Evolutionary conservation across 1,140 invertebrate genomes (phyloP), one percentile per base, ranked within the genome.

Genomic region (Frieseomelitta varia): DNA sequence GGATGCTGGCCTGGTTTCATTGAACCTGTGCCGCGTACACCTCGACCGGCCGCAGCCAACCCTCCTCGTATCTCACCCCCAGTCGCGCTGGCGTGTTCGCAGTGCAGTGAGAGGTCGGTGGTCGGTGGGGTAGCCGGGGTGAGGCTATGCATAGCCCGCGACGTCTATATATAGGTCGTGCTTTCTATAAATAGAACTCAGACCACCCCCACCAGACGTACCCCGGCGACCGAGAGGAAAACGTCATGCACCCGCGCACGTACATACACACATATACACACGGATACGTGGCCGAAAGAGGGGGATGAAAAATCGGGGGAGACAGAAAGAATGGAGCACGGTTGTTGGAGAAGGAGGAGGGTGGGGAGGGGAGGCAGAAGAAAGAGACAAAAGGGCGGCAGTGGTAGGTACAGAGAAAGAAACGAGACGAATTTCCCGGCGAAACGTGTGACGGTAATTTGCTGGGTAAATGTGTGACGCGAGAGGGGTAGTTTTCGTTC

Each of bases 171-270:
- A 94, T 94, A 94, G 93, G 88, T 93, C 91, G 88, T 90, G 90
- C 84, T 85, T 93, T 93, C 93, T 94, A 94, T 94, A 93, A 94
- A 94, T 94, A 94, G 93, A 93, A 93, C 91, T 88, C 87, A 87
- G 65, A 80, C 81, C 81, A 27, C 80, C 81, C 72, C 85, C 81
- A 74, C 81, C 79, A n/a, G 30, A 30, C n/a, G 24, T 24, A 24
- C 24, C 39, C 39, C 39, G 27, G 53, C 53, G 75, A n/a, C 30
- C 65, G 34, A 34, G 55, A 51, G 80, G 61, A 30, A 78, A 79
- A 58, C 53, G 69, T 47, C 27, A 34, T 27, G n/a, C 27, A 34
- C 15, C 15, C 27, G n/a, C 27, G 30, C 17, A 30, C n/a, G 30
- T 19, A 67, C 27, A 8, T 1, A 58, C 19, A 21, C 21, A 58